Evolutionary conservation across 2,797 vertebrate species (phyloP).

Genomic region (Bryconaethiops microstoma): DNA sequence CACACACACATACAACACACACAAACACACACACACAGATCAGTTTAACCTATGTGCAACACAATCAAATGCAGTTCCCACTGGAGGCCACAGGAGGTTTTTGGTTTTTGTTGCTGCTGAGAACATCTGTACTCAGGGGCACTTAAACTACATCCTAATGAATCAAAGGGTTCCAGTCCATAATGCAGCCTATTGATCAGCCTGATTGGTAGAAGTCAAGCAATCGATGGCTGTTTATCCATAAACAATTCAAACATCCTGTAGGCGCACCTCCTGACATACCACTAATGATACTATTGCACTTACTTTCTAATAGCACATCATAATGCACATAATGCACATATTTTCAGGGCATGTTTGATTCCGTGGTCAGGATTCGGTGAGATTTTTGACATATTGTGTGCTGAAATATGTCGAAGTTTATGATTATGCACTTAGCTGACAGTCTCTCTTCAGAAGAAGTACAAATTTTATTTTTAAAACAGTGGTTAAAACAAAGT

Average conservation of each 20-base stretch:
- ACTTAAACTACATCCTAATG: background rate
- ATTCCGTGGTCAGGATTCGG: too few species aligned
- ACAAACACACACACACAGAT: background rate
- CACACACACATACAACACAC: too few species aligned
- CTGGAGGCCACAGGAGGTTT: background rate
- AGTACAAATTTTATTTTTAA: too few species aligned
- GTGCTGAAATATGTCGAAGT: too few species aligned
- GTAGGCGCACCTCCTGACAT: background rate
- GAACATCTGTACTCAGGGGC: background rate
- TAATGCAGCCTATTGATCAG: constrained; percentile 7
- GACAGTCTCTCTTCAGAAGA: too few species aligned
- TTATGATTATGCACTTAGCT: too few species aligned
- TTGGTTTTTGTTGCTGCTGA: background rate
- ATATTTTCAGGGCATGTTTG: background rate
- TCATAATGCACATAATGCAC: too few species aligned
- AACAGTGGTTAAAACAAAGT: too few species aligned
- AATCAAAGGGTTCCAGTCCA: too few species aligned
- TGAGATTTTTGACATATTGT: too few species aligned
- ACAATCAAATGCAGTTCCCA: background rate
- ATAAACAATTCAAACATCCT: background rate
- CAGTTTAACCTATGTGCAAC: background rate
- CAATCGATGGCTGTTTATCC: background rate
- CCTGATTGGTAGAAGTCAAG: background rate
- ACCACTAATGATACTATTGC: background rate
- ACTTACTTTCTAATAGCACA: too few species aligned